Percentiles rank a stretch among this genome's conserved stretches.
phyloP scores from a whole-genome alignment of 2,113 vertebrate species.

The Lontra canadensis region DNA sequence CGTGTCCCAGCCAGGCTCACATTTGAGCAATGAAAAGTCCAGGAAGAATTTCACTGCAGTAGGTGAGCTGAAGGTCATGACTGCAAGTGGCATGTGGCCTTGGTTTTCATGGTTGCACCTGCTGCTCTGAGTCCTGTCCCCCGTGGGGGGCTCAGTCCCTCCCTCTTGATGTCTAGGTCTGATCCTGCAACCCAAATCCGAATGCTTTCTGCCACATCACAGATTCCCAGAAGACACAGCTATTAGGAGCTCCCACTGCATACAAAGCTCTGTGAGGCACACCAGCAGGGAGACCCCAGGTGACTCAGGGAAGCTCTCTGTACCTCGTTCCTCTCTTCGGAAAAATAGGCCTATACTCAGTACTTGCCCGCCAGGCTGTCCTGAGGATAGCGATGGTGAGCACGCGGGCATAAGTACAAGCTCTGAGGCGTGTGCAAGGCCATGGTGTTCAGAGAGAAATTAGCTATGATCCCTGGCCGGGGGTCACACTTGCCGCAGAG shows the following conservation, averaged over 20 bases:
- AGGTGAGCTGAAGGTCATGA: not conserved
- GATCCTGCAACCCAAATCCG: not conserved
- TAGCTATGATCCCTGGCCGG: accelerated
- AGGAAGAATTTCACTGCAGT: not conserved
- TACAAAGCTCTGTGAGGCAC: accelerated
- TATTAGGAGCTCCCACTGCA: not conserved
- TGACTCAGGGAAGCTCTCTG: not conserved
- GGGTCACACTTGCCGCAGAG: not conserved
- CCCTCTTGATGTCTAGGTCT: not conserved
- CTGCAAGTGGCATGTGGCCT: accelerated
- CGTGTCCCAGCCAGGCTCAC: no score
- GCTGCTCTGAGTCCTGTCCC: not conserved
- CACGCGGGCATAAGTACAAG: accelerated
- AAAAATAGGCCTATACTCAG: not conserved
- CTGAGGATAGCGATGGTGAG: not conserved
- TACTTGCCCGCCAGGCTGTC: not conserved
- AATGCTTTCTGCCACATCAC: no score
- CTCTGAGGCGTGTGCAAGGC: accelerated
- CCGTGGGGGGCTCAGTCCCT: not conserved
- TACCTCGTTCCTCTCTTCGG: not conserved
- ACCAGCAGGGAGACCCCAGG: not conserved
- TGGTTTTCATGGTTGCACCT: not conserved
- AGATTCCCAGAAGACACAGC: not conserved
- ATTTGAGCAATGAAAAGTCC: not conserved
- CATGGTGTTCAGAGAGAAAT: accelerated